Conservation (phyloP, 2,888 invertebrate species). For the Stenoptilia bipunctidactyla region DNA sequence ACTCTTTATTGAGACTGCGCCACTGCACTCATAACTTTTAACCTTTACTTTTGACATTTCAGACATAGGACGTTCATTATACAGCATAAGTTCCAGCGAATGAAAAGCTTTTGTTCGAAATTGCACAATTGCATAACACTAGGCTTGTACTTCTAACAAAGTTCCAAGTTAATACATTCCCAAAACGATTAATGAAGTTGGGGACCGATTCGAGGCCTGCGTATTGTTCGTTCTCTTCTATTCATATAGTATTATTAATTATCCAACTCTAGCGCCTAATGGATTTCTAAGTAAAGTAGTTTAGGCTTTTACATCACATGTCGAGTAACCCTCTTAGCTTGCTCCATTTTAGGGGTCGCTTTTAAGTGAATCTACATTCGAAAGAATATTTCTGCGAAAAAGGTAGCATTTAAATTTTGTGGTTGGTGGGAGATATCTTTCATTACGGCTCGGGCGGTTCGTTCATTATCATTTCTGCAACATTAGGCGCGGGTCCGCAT, state of each 20-base stretch:
- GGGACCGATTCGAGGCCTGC: too few relatives aligned
- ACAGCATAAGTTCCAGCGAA: slow-evolving; percentile 47
- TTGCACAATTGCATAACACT: background rate
- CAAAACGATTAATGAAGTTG: background rate
- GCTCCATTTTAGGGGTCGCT: too few relatives aligned
- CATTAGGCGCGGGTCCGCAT: slow-evolving; percentile 28
- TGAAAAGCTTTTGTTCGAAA: slow-evolving; percentile 58
- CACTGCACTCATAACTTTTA: slow-evolving; percentile 48
- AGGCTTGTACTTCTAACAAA: slow-evolving; percentile 28
- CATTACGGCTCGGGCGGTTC: slow-evolving; percentile 16
- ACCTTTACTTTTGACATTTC: slow-evolving; percentile 64
- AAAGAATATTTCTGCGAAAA: background rate
- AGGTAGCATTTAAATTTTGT: too few relatives aligned
- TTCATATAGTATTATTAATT: slow-evolving; percentile 37
- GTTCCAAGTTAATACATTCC: slow-evolving; percentile 30
- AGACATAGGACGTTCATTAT: slow-evolving; percentile 52
- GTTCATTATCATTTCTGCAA: slow-evolving; percentile 31
- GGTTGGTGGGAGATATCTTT: too few relatives aligned
- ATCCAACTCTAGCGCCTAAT: slow-evolving; percentile 11
- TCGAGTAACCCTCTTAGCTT: too few relatives aligned
- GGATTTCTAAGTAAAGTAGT: slow-evolving; percentile 2
- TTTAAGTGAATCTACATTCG: background rate
- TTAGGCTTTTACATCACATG: background rate
- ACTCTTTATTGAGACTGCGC: slow-evolving; percentile 20
- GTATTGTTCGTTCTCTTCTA: slow-evolving; percentile 12